Evolutionary conservation across 2,797 vertebrate species (phyloP).

Genomic region (Gymnoscopelus microlampas): DNA sequence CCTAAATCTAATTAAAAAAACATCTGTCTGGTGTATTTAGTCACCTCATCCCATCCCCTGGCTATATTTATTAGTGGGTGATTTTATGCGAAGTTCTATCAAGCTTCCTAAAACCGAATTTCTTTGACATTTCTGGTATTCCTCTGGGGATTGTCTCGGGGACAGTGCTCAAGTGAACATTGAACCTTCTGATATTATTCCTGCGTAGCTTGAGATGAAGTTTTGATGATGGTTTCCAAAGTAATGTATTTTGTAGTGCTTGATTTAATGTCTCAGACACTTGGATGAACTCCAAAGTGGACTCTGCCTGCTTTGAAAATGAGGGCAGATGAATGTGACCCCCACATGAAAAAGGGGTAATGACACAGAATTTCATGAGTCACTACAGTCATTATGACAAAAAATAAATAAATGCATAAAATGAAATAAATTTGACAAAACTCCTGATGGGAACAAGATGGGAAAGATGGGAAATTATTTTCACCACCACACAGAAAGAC

Average conservation of each 20-base stretch:
- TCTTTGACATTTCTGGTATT: slow-evolving; percentile 19
- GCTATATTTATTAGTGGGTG: slow-evolving; percentile 16
- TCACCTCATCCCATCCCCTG: slow-evolving; percentile 37
- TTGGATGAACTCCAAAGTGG: slow-evolving; percentile 2
- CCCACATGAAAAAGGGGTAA: no score
- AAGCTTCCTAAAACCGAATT: background rate
- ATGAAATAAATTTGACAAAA: no score
- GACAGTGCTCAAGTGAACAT: slow-evolving; percentile 12
- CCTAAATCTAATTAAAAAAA: slow-evolving; percentile 46
- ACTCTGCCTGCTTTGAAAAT: no score
- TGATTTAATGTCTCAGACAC: slow-evolving; percentile 18
- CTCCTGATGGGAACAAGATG: no score
- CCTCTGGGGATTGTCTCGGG: slow-evolving; percentile 24
- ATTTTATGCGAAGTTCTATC: slow-evolving; percentile 12
- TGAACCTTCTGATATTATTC: slow-evolving; percentile 39
- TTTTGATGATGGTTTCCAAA: slow-evolving; percentile 24
- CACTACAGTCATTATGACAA: no score
- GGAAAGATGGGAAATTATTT: no score
- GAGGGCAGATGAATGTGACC: no score
- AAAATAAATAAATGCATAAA: no score
- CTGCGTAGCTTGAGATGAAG: slow-evolving; percentile 9
- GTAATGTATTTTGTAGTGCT: slow-evolving; percentile 25
- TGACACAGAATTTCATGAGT: no score
- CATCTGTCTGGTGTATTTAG: slow-evolving; percentile 53
- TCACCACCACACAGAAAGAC: no score